Base-by-base conservation (phyloP, 2,888 invertebrate genomes). In the Philhelius pedissequus region DNA sequence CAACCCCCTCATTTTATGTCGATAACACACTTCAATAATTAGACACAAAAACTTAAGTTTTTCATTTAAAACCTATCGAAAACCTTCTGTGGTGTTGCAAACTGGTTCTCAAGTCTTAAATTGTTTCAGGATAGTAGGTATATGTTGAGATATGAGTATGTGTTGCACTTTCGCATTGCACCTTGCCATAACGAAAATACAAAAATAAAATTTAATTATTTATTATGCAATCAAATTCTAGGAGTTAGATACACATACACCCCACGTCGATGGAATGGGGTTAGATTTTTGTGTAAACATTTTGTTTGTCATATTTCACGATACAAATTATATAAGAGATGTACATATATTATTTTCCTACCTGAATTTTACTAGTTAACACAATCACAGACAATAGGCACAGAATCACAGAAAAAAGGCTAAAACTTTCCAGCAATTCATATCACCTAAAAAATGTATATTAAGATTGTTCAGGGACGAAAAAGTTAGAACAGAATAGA, bases 151-250 rank as follows among this genome's bases (percentile, higher is more conserved):
- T 13, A 4, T 13, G 9, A n/a, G 50, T 52, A 2, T 43, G n/a
- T 54, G 30, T 45, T n/a, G n/a, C n/a, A n/a, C n/a, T n/a, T n/a
- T n/a, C n/a, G 20, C 32, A 25, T 66, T 81, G 35, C 81, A 81
- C 70, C 81, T 77, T 81, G 66, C 60, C 71, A 52, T 48, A 56
- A 35, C 25, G 38, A 71, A 66, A 45, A 18, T 25, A 30, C 40
- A 66, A 66, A 15, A 48, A 38, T 0, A 58, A 71, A 30, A 32
- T 45, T 2, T 35, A 60, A 60, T 48, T 30, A 48, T 78, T 48
- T 30, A 48, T 78, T 82, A 38, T 68, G 40, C 32, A 78, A 82
- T 18, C 25, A 27, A 6, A 54, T 35, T 20, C 20, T 56, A 35
- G 20, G 6, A 20, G 7, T 18, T 56, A 7, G 13, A 18, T 35